Evolutionary conservation across 1,140 invertebrate species (phyloP).

Genomic region (Xylocopa sonorina): DNA sequence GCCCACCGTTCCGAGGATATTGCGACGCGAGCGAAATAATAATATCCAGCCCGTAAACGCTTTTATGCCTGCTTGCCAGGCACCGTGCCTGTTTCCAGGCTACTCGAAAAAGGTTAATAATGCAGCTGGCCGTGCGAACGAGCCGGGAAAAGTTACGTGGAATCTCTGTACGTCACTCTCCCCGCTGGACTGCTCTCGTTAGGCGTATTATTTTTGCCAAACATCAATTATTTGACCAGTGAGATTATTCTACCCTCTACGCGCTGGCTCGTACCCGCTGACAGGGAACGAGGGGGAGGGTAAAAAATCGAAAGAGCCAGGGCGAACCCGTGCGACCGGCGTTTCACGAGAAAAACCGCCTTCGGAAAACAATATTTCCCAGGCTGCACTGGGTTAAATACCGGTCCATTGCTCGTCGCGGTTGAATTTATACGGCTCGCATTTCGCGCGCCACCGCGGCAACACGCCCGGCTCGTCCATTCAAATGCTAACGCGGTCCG

Average conservation of each 20-base stretch:
- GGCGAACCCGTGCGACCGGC: too few species aligned
- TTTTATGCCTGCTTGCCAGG: constrained; percentile 43
- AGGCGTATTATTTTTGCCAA: too few species aligned
- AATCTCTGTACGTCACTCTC: too few species aligned
- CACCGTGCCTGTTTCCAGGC: constrained; percentile 28
- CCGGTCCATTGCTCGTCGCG: neutral
- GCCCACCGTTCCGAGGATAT: neutral
- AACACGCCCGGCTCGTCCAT: neutral
- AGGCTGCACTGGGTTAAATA: neutral
- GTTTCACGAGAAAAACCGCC: too few species aligned
- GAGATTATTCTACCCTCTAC: too few species aligned
- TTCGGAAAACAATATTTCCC: constrained; percentile 21
- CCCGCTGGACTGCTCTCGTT: too few species aligned
- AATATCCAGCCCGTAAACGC: constrained; percentile 37
- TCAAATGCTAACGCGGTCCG: constrained; percentile 9
- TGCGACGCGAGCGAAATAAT: constrained; percentile 40
- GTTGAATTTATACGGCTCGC: constrained; percentile 21
- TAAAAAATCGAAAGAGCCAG: too few species aligned
- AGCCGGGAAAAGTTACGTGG: neutral
- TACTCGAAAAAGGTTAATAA: constrained; percentile 48
- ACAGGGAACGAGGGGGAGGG: too few species aligned
- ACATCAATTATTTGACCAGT: too few species aligned
- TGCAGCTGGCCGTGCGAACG: neutral
- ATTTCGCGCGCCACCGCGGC: neutral
- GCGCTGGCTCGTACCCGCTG: too few species aligned